Base-by-base conservation (phyloP, 1,140 invertebrate species). In the Polypedilum vanderplanki region DNA sequence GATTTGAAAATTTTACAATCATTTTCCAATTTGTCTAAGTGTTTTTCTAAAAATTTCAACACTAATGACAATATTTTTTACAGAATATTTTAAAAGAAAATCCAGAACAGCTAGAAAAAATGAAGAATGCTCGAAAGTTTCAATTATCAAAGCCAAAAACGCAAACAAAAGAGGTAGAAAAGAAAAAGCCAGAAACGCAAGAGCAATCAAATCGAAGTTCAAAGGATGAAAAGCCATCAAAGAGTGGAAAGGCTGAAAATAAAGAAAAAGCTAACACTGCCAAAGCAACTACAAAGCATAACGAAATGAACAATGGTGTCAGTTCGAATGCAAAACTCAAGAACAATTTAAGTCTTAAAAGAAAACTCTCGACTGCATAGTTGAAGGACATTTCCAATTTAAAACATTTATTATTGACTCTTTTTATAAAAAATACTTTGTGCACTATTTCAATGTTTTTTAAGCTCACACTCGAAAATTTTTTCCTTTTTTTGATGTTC, bases 261-360 rank as follows among this genome's bases (percentile, higher is more conserved):
- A 57, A 57, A 57, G 46, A 57, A 12, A 57, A 57, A 57, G 46
- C 46, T n/a, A 33, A 33, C 24, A 57, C 46, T 57, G 46, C 46
- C 46, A 57, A 57, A 57, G 46, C 4, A 57, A 8, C 46, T n/a
- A n/a, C 46, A 57, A 57, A 57, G 10, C 46, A 57, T 57, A 57
- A 57, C n/a, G 46, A 57, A 57, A n/a, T 57, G 46, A 57, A 57
- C 10, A 33, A 3, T 33, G 12, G 9, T 15, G 12, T n/a, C 12
- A 57, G 3, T 4, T 15, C 46, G n/a, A 57, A 57, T 15, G 12
- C 46, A 57, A 57, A 57, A n/a, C 46, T n/a, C n/a, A 57, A 57
- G 46, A 4, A 4, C n/a, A 57, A 57, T 57, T 57, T 57, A 57
- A 4, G 12, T n/a, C 12, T 57, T n/a, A 57, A 57, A 15, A 57